These are phyloP conservation scores for Aphaenogaster ashmeadi DNA, from an alignment of 1,140 invertebrate species.

Conservation along the genomic window DNA sequence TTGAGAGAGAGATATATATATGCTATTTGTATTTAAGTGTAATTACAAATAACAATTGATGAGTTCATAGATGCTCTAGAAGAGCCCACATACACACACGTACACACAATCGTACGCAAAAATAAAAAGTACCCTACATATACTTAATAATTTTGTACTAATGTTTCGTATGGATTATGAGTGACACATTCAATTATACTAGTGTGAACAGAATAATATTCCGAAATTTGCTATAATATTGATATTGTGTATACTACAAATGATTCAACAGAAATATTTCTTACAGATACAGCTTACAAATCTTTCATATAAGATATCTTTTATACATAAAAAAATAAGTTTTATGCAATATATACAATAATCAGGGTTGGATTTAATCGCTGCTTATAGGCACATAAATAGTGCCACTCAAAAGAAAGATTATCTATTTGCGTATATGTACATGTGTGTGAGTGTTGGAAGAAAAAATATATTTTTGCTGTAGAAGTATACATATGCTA, in stretches of 20 bases:
- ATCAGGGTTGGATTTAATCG: constrained; percentile 20
- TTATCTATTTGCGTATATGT: background rate
- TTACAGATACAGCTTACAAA: constrained; percentile 72
- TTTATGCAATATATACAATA: constrained; percentile 77
- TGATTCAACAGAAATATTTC: constrained; percentile 62
- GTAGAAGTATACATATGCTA: background rate
- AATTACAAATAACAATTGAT: constrained; percentile 19
- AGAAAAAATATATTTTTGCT: background rate
- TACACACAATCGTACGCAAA: constrained; percentile 60
- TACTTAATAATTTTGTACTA: constrained; percentile 81
- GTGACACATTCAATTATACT: constrained; percentile 45
- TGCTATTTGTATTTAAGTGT: constrained; percentile 7
- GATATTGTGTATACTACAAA: constrained; percentile 47
- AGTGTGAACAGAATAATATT: constrained; percentile 28
- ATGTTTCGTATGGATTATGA: constrained; percentile 58
- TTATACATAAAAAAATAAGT: constrained; percentile 73
- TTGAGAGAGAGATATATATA: background rate
- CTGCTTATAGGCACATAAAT: background rate
- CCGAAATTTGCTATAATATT: constrained; percentile 20
- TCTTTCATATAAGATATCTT: constrained; percentile 72
- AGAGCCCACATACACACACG: background rate
- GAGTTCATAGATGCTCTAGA: constrained; percentile 33
- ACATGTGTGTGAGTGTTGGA: background rate
- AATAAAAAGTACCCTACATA: constrained; percentile 70
- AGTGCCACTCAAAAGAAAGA: background rate